Evolutionary conservation across 2,113 vertebrate genomes (phyloP), one percentile per base, ranked within the genome.

Genomic region (Actenoides hombroni): DNA sequence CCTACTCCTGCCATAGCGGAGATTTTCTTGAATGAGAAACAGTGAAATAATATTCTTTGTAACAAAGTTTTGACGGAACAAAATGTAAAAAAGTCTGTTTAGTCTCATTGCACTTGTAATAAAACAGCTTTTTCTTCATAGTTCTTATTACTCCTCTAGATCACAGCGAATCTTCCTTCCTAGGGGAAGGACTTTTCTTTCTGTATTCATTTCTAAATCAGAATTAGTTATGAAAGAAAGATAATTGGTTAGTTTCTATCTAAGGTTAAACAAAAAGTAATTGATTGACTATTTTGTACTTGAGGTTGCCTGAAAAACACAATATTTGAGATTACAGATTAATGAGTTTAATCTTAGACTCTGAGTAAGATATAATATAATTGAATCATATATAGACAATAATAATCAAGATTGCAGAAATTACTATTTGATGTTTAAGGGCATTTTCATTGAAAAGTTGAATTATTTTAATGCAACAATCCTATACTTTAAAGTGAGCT

Each of bases 391-490:
- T 15, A 80, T 29, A 40, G 91, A 73, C 75, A 94, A 86, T 46
- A 74, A 92, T 65, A 92, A 95, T 88, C 20, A 88, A 74, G 59
- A 86, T 39, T 51, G 37, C 37, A 94, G 83, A 95, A 86, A 88
- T 77, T 29, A 57, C 83, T 92, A 86, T 86, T 95, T 90, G 28
- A 92, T 77, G 67, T 93, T 76, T 91, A 74, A 91, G 82, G 78
- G 40, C 87, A 94, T 96, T 83, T 71, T 90, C 71, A 76, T 35
- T 90, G 90, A 95, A 93, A 96, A 90, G n/a, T 19, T 94, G 82
- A 86, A 87, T 88, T 91, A 31, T 49, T 92, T 83, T 59, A 93
- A 80, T 51, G 87, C 64, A 97, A 86, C 90, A 93, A 94, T 85
- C 74, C 63, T 46, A 68, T 64, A 74, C 31, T 94, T 75, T 54